phyloP scores from a whole-genome alignment of 1,140 invertebrate species.

The Listronotus bonariensis region DNA sequence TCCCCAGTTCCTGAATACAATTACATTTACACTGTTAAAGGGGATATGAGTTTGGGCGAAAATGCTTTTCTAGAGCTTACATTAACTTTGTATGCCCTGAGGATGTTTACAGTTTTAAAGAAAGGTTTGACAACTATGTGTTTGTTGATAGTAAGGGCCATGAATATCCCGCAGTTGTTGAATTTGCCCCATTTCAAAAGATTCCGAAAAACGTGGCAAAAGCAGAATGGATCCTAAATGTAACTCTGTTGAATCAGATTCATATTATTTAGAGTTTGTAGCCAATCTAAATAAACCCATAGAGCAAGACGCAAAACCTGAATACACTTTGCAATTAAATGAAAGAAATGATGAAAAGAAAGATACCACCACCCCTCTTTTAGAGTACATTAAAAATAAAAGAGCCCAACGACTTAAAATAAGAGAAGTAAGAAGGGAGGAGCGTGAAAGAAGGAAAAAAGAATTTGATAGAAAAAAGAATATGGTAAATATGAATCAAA shows the following conservation, averaged over 20 bases:
- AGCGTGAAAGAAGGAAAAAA: slow-evolving; percentile 68
- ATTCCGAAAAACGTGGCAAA: slow-evolving; percentile 82
- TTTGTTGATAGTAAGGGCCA: slow-evolving; percentile 89
- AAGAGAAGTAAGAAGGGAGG: slow-evolving; percentile 71
- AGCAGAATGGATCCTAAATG: slow-evolving; percentile 75
- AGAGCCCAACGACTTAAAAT: slow-evolving; percentile 67
- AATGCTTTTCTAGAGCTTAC: slow-evolving; percentile 89
- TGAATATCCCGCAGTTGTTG: slow-evolving; percentile 92
- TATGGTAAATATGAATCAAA: slow-evolving; percentile 38
- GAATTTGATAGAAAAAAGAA: no score
- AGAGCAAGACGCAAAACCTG: slow-evolving; percentile 70
- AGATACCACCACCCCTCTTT: slow-evolving; percentile 79
- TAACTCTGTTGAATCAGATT: slow-evolving; percentile 86
- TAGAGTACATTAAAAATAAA: slow-evolving; percentile 84
- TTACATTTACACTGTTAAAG: slow-evolving; percentile 86
- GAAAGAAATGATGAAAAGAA: slow-evolving; percentile 50
- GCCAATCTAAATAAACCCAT: slow-evolving; percentile 70
- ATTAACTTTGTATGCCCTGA: slow-evolving; percentile 82
- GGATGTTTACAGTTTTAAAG: slow-evolving; percentile 83
- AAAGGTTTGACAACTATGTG: slow-evolving; percentile 96
- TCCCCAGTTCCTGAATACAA: slow-evolving; percentile 89
- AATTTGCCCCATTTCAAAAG: slow-evolving; percentile 93
- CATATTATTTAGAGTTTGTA: slow-evolving; percentile 82
- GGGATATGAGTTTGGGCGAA: slow-evolving; percentile 79
- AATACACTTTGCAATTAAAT: slow-evolving; percentile 55